Evolutionary conservation across 92 coral and sea anemone genomes (phyloP).

Genomic region (Porites evermanni): DNA sequence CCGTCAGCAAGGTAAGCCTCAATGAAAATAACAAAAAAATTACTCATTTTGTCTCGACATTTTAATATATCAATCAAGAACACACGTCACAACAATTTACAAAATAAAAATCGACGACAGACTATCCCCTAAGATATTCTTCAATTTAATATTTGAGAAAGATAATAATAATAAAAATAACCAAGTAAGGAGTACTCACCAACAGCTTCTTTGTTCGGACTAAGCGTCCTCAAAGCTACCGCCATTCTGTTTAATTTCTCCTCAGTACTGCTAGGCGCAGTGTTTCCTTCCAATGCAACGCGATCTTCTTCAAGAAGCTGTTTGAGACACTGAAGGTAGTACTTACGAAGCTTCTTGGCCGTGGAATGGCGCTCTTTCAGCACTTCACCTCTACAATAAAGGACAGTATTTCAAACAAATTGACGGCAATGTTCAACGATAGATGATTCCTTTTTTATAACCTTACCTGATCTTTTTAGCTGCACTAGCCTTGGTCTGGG

Average conservation of each 20-base stretch:
- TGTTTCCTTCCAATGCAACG: slow-evolving; percentile 58
- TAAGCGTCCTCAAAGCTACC: slow-evolving; percentile 61
- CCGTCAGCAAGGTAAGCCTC: too few relatives aligned
- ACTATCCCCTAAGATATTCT: too few relatives aligned
- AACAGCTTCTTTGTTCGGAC: slow-evolving; percentile 52
- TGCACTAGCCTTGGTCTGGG: slow-evolving; percentile 89
- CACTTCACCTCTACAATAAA: slow-evolving; percentile 75
- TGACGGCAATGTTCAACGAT: neutral
- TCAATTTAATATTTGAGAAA: neutral
- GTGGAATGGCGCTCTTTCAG: slow-evolving; percentile 95
- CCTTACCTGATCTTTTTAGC: slow-evolving; percentile 92
- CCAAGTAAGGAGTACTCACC: slow-evolving; percentile 33
- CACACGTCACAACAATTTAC: too few relatives aligned
- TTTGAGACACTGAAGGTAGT: slow-evolving; percentile 92
- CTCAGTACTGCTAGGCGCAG: slow-evolving; percentile 60
- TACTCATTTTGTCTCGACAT: too few relatives aligned
- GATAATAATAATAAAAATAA: neutral
- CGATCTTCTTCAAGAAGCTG: slow-evolving; percentile 94
- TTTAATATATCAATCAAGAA: too few relatives aligned
- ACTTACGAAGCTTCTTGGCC: slow-evolving; percentile 89
- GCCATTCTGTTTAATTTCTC: slow-evolving; percentile 86
- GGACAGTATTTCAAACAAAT: neutral
- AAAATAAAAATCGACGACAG: too few relatives aligned
- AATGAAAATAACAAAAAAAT: too few relatives aligned
- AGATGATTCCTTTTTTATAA: neutral